A percentile compares a stretch with the other conserved stretches of the same genome.
phyloP scores from a whole-genome alignment of 2,797 vertebrate genomes.

The Glyptemys insculpta region DNA sequence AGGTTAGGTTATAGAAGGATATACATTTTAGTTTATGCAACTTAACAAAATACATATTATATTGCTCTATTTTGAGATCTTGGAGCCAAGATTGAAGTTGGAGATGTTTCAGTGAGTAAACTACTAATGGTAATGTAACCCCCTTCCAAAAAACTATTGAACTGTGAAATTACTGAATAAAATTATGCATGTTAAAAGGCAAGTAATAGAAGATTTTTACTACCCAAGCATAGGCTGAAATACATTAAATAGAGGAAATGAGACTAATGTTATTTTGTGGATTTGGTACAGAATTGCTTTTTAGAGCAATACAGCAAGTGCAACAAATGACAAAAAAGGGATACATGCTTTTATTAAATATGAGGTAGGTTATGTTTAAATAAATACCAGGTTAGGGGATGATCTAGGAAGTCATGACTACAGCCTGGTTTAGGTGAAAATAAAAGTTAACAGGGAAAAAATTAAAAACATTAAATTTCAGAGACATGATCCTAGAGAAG shows the following conservation, averaged over 20 bases:
- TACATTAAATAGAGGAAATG: slow-evolving; percentile 47
- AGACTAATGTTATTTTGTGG: slow-evolving; percentile 36
- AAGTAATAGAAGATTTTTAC: slow-evolving; percentile 38
- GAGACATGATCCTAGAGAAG: neutral
- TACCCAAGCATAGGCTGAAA: neutral
- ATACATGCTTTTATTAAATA: neutral
- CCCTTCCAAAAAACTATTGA: neutral
- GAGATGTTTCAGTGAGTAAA: slow-evolving; percentile 27
- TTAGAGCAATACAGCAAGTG: neutral
- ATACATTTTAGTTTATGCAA: neutral
- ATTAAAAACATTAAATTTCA: neutral
- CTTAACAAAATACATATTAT: neutral
- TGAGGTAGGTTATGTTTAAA: slow-evolving; percentile 11
- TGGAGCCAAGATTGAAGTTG: slow-evolving; percentile 21
- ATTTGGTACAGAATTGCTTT: slow-evolving; percentile 27
- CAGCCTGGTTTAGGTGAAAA: neutral
- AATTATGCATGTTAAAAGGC: slow-evolving; percentile 36
- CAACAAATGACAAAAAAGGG: neutral
- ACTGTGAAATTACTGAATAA: slow-evolving; percentile 37
- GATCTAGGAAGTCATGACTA: neutral
- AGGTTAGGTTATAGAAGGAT: neutral
- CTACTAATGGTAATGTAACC: neutral
- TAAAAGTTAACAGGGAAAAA: neutral
- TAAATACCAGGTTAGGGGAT: slow-evolving; percentile 3
- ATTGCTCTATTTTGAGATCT: slow-evolving; percentile 7